phyloP scores from a whole-genome alignment of 2,888 invertebrate genomes.

The Poecilobothrus nobilitatus region DNA sequence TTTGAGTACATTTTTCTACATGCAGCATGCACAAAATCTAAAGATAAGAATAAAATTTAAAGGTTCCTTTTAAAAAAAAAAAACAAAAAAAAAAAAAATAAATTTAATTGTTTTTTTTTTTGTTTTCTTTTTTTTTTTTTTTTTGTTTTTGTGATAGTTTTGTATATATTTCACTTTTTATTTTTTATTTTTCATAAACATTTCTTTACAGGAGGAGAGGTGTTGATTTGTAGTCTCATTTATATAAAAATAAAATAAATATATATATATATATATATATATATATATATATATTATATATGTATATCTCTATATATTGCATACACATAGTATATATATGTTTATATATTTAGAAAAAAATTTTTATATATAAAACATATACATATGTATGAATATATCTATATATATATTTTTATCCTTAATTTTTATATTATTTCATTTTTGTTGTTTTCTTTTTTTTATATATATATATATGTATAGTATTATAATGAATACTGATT shows the following conservation, averaged over 20 bases:
- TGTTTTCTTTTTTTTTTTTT: background rate
- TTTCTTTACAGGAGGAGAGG: slow-evolving; percentile 38
- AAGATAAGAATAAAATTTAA: slow-evolving; percentile 16
- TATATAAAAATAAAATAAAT: slow-evolving; percentile 22
- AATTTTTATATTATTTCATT: slow-evolving; percentile 18
- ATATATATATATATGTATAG: slow-evolving; percentile 16
- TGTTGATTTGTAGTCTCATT: slow-evolving; percentile 39
- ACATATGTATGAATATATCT: background rate
- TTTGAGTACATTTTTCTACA: slow-evolving; percentile 17
- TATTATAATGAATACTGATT: no score
- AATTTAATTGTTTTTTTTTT: no score
- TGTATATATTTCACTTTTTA: background rate
- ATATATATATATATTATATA: background rate
- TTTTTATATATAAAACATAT: background rate
- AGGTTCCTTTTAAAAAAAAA: background rate
- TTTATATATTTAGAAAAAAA: background rate
- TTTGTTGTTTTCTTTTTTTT: slow-evolving; percentile 22
- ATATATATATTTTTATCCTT: background rate
- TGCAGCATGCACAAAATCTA: slow-evolving; percentile 30
- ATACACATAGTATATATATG: background rate
- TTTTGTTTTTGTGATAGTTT: background rate
- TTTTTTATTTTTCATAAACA: slow-evolving; percentile 9
- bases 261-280: slow-evolving; percentile 8
- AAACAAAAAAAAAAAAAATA: background rate
- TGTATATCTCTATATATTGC: background rate